Conservation (phyloP, 2,113 vertebrate species). For the Channa maculata region DNA sequence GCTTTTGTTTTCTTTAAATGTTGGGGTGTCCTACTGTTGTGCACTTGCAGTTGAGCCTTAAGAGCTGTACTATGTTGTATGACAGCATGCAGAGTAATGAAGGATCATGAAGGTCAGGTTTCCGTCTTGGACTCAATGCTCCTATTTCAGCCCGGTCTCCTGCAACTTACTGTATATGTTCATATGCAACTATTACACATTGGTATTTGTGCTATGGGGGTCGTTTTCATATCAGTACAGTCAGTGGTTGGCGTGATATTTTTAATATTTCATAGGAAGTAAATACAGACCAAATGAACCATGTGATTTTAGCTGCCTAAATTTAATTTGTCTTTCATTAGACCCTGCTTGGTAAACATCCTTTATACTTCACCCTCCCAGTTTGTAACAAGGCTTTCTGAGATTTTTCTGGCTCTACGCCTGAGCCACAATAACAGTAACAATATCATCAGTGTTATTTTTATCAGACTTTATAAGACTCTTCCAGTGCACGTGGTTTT, state of each 20-base stretch:
- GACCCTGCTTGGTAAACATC: constrained; percentile 13
- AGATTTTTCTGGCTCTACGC: too few relatives aligned
- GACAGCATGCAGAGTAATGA: constrained; percentile 67
- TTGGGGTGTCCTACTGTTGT: constrained; percentile 67
- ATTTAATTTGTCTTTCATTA: constrained; percentile 29
- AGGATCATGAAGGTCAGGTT: constrained; percentile 51
- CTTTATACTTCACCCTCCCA: not conserved
- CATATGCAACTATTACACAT: constrained; percentile 33
- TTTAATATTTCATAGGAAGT: constrained; percentile 24
- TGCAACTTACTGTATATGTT: constrained; percentile 22
- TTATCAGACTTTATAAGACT: not conserved
- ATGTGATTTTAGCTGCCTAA: constrained; percentile 12
- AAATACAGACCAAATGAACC: constrained; percentile 21
- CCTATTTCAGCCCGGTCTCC: constrained; percentile 39
- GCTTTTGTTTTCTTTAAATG: constrained; percentile 50
- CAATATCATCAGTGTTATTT: not conserved
- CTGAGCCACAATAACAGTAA: not conserved
- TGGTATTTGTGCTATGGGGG: constrained; percentile 1
- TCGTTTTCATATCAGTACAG: not conserved
- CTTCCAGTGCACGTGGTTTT: not conserved
- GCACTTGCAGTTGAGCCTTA: constrained; percentile 60
- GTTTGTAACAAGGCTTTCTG: too few relatives aligned
- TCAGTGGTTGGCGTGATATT: constrained; percentile 3
- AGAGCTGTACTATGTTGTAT: constrained; percentile 49
- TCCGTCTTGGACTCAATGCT: constrained; percentile 47